These are phyloP conservation scores for Axis porcinus DNA, from an alignment of 2,113 vertebrate species.

Conservation along the genomic window DNA sequence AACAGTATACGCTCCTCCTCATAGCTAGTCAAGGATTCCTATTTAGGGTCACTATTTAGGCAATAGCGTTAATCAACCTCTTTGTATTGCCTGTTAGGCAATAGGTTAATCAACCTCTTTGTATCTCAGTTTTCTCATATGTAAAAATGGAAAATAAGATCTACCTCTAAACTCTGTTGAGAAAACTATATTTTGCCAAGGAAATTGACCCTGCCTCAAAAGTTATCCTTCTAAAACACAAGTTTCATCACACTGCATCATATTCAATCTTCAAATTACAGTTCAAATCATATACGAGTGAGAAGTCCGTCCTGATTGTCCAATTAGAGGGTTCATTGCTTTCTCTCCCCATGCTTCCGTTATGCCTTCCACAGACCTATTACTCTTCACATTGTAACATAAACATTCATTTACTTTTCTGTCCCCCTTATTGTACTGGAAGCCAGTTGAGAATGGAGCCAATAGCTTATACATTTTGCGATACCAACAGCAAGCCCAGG, in stretches of 20 bases:
- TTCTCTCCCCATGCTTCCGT: neutral
- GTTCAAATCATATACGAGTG: neutral
- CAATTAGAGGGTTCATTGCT: neutral
- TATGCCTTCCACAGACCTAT: neutral
- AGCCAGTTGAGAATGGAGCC: neutral
- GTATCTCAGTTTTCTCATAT: neutral
- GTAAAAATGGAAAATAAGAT: neutral
- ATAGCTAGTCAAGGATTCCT: neutral
- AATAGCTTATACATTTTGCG: neutral
- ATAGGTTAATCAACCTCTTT: neutral
- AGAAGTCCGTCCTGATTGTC: neutral
- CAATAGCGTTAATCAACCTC: neutral
- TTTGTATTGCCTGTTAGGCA: neutral
- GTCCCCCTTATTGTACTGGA: neutral
- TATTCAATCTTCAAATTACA: neutral
- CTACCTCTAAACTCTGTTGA: neutral
- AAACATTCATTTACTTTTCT: neutral
- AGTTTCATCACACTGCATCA: neutral
- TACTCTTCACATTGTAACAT: neutral
- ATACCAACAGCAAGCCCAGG: neutral
- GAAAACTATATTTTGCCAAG: neutral
- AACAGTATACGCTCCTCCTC: neutral
- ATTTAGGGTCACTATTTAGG: neutral
- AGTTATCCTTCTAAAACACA: neutral
- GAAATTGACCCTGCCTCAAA: neutral